Conservation (phyloP, 2,888 invertebrate species). For the Drosophila anomelani region DNA sequence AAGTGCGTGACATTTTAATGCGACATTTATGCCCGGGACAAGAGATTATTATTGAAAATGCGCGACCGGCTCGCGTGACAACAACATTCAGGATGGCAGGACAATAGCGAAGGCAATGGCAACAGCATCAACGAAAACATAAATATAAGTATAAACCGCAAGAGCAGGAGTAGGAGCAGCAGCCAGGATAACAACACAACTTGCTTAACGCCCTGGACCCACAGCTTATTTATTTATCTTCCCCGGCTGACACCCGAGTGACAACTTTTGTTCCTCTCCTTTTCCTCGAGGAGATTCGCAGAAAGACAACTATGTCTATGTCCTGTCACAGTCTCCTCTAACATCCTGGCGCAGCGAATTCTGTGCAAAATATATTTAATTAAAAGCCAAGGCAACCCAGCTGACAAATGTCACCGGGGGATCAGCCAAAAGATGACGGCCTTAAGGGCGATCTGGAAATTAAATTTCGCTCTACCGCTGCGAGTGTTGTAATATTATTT, state of each 20-base stretch:
- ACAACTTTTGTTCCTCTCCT: constrained; percentile 56
- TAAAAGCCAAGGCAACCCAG: constrained; percentile 27
- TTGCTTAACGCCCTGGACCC: constrained; percentile 54
- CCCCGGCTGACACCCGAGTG: constrained; percentile 68
- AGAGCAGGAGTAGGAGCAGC: constrained; percentile 38
- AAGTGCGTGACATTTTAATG: constrained; percentile 81
- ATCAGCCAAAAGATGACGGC: constrained; percentile 11
- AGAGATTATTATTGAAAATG: constrained; percentile 78
- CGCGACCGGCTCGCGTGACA: constrained; percentile 56
- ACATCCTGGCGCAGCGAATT: neutral
- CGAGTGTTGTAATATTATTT: no score
- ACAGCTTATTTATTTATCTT: constrained; percentile 74
- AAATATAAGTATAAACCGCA: constrained; percentile 27
- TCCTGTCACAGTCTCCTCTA: constrained; percentile 28
- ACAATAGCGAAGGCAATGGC: constrained; percentile 31
- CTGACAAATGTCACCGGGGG: constrained; percentile 17
- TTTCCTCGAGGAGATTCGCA: neutral
- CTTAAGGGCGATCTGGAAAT: constrained; percentile 6
- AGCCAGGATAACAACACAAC: constrained; percentile 48
- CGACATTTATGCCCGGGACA: constrained; percentile 79
- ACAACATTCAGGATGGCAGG: constrained; percentile 18
- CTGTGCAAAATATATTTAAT: constrained; percentile 35
- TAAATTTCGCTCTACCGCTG: neutral
- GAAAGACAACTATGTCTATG: constrained; percentile 31
- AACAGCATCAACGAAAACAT: constrained; percentile 23